Conservation (phyloP, 2,888 invertebrate species). For the Graphium colonna region DNA sequence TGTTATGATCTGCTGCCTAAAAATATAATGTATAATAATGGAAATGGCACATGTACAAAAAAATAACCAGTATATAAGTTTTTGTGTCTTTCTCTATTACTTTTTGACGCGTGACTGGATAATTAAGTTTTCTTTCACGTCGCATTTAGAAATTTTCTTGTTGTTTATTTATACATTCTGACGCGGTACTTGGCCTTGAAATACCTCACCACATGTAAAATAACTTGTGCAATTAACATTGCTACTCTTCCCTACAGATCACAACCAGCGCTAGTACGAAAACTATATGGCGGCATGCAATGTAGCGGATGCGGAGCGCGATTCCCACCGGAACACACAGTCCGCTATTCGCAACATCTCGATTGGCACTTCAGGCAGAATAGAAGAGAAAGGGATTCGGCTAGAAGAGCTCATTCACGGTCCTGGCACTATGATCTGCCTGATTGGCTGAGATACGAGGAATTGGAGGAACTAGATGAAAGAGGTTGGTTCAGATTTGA, state of each 20-base stretch:
- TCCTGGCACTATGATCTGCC: conserved; percentile 94
- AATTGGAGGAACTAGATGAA: conserved; percentile 94
- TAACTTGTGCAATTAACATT: too few species aligned
- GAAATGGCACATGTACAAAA: too few species aligned
- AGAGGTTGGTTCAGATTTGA: conserved; percentile 77
- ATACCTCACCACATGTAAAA: too few species aligned
- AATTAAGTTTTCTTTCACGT: too few species aligned
- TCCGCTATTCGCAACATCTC: conserved; percentile 95
- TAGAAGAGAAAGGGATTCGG: conserved; percentile 91
- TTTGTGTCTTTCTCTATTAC: too few species aligned
- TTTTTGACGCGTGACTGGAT: too few species aligned
- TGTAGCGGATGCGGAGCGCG: conserved; percentile 98
- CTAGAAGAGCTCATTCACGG: conserved; percentile 89
- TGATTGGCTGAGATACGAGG: conserved; percentile 97
- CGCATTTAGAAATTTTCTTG: too few species aligned
- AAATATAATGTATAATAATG: too few species aligned
- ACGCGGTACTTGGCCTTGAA: too few species aligned
- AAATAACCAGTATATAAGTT: too few species aligned
- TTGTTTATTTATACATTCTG: too few species aligned
- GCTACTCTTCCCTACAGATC: conserved; percentile 77
- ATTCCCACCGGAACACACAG: conserved; percentile 93
- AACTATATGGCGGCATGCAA: conserved; percentile 94
- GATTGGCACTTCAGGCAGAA: conserved; percentile 99
- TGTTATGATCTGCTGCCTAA: too few species aligned
- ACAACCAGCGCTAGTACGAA: conserved; percentile 84